Percentiles rank a stretch among this genome's conserved stretches.
Evolutionary conservation across 2,888 invertebrate genomes (phyloP).

Genomic region (Archips crataeganus): DNA sequence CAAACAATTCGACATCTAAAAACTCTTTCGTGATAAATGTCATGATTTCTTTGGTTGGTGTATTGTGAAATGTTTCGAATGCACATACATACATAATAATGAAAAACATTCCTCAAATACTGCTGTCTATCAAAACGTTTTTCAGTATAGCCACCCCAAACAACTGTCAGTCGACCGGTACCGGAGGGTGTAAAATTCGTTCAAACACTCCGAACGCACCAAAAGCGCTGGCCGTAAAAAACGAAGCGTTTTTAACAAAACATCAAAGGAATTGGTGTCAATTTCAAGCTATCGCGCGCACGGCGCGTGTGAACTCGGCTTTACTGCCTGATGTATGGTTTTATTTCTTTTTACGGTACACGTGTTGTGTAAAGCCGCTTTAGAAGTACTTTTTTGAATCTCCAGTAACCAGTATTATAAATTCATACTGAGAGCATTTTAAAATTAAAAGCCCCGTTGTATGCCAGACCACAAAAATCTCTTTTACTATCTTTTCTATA

Average conservation of each 20-base stretch:
- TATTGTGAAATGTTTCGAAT: too few relatives aligned
- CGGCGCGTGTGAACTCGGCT: conserved; percentile 12
- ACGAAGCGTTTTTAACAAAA: conserved; percentile 35
- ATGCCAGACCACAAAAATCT: too few relatives aligned
- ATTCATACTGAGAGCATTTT: too few relatives aligned
- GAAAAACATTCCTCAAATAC: neutral
- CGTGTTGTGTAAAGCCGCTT: neutral
- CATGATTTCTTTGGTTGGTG: too few relatives aligned
- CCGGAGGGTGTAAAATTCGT: conserved; percentile 24
- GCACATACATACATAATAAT: too few relatives aligned
- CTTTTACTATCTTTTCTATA: too few relatives aligned
- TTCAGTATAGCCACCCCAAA: conserved; percentile 1
- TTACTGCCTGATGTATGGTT: conserved; percentile 14
- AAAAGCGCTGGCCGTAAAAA: conserved; percentile 24
- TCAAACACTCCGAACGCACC: conserved; percentile 21
- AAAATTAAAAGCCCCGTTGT: too few relatives aligned
- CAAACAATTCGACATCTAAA: too few relatives aligned
- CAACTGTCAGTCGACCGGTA: neutral
- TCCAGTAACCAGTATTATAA: neutral
- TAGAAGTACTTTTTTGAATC: neutral
- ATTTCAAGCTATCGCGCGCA: conserved; percentile 26
- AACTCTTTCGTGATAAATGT: too few relatives aligned
- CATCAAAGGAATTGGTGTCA: conserved; percentile 38
- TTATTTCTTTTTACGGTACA: neutral
- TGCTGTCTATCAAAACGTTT: neutral